phyloP scores from a whole-genome alignment of 2,797 vertebrate genomes.

The Prunella strophiata region DNA sequence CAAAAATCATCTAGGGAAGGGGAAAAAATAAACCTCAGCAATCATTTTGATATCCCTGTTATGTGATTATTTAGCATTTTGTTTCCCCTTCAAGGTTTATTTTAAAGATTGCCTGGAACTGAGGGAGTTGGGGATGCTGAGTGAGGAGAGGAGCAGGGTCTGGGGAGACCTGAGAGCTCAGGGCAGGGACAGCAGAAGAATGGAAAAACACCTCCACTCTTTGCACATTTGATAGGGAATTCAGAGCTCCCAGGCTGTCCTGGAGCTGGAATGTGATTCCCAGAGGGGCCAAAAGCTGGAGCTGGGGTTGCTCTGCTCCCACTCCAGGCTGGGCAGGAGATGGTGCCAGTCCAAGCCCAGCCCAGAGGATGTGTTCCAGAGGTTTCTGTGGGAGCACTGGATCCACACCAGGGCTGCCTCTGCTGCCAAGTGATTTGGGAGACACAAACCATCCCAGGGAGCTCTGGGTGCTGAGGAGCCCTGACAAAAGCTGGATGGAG shows the following conservation, averaged over 20 bases:
- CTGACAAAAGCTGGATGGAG: neutral
- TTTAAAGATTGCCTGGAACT: neutral
- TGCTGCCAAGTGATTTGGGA: neutral
- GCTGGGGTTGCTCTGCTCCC: neutral
- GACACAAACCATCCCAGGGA: neutral
- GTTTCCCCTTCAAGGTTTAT: neutral
- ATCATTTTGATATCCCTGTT: neutral
- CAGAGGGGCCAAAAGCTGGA: neutral
- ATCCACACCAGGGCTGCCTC: neutral
- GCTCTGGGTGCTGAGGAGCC: neutral
- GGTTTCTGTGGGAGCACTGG: neutral
- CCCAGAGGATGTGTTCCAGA: neutral
- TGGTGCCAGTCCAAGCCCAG: too few species aligned
- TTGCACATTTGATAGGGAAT: neutral
- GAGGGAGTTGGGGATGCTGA: neutral
- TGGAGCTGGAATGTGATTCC: neutral
- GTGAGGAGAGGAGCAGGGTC: neutral
- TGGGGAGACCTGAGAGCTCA: neutral
- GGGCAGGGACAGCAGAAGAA: neutral
- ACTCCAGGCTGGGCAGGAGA: neutral
- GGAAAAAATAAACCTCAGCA: neutral
- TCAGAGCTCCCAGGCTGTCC: neutral
- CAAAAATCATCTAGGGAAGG: neutral
- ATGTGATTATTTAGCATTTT: neutral
- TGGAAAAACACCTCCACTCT: fast-evolving